These are phyloP conservation scores for Eristalis intricaria DNA, from an alignment of 2,888 invertebrate genomes.

Conservation along the genomic window DNA sequence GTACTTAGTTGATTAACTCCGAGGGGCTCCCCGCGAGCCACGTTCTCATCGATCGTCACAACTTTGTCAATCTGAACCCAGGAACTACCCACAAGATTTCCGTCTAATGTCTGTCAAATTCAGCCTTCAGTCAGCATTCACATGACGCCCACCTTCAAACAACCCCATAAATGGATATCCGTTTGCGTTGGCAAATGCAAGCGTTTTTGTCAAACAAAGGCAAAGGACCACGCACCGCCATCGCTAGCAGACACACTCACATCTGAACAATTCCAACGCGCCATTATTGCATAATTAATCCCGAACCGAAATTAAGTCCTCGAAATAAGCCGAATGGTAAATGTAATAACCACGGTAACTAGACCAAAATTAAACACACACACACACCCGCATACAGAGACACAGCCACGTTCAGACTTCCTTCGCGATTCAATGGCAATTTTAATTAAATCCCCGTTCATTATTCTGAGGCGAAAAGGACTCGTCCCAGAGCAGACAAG, in stretches of 20 bases:
- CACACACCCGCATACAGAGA: constrained; percentile 1
- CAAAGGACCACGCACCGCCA: neutral
- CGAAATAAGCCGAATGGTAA: constrained; percentile 52
- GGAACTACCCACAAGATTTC: too few species aligned
- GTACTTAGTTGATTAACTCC: too few species aligned
- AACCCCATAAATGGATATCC: neutral
- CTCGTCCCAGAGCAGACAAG: constrained; percentile 27
- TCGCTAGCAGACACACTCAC: neutral
- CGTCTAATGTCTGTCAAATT: too few species aligned
- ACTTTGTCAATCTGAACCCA: too few species aligned
- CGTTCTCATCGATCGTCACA: too few species aligned
- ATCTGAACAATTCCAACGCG: neutral
- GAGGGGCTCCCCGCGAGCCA: too few species aligned
- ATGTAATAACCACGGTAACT: constrained; percentile 24
- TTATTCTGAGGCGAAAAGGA: constrained; percentile 41
- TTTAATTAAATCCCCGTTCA: constrained; percentile 68
- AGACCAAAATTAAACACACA: constrained; percentile 43
- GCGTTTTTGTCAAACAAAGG: neutral
- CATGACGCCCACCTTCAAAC: neutral
- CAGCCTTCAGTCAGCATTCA: neutral
- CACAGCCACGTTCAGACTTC: constrained; percentile 7
- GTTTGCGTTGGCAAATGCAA: neutral
- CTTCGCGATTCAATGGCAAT: constrained; percentile 44
- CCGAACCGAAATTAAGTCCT: constrained; percentile 48
- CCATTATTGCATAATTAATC: constrained; percentile 45